Percentiles rank a stretch among this genome's conserved stretches.
Conservation (phyloP, 2,797 vertebrate genomes). For the Karalla daura region DNA sequence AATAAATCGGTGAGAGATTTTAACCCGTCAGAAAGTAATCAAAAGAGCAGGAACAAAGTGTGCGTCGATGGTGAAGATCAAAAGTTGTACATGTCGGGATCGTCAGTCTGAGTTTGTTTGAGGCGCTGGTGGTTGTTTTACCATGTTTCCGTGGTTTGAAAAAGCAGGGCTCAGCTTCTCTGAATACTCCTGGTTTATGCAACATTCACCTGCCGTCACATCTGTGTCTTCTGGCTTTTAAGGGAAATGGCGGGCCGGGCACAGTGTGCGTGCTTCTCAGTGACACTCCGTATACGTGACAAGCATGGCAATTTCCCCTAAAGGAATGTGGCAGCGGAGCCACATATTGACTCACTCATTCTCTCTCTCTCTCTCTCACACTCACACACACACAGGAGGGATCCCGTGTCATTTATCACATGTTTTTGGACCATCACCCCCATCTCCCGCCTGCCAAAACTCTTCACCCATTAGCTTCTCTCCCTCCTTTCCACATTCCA, state of each 20-base stretch:
- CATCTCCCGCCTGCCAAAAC: background rate
- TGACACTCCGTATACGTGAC: constrained; percentile 67
- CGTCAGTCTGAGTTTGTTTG: constrained; percentile 18
- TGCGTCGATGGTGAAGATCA: too few relatives aligned
- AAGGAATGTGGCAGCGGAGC: constrained; percentile 80
- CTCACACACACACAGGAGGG: constrained; percentile 6
- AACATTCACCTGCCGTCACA: constrained; percentile 85
- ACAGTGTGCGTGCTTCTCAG: constrained; percentile 37
- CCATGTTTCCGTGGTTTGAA: constrained; percentile 34
- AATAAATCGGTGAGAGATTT: too few relatives aligned
- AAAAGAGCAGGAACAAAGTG: too few relatives aligned
- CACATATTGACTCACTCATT: too few relatives aligned
- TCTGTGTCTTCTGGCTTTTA: constrained; percentile 80
- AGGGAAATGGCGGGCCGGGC: constrained; percentile 78
- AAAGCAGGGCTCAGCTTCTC: constrained; percentile 27
- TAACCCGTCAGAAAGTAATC: too few relatives aligned
- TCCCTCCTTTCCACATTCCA: constrained; percentile 42
- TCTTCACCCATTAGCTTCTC: constrained; percentile 38
- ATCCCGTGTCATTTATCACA: constrained; percentile 64
- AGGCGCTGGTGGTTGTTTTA: constrained; percentile 35
- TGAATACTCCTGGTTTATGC: constrained; percentile 69
- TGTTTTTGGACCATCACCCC: constrained; percentile 41
- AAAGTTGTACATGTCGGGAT: constrained; percentile 14
- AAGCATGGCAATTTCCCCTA: constrained; percentile 63
- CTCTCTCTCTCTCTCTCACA: constrained; percentile 26